Percentiles rank a stretch among this genome's conserved stretches.
phyloP scores from a whole-genome alignment of 2,113 vertebrate genomes.

The Nyctibius bracteatus region DNA sequence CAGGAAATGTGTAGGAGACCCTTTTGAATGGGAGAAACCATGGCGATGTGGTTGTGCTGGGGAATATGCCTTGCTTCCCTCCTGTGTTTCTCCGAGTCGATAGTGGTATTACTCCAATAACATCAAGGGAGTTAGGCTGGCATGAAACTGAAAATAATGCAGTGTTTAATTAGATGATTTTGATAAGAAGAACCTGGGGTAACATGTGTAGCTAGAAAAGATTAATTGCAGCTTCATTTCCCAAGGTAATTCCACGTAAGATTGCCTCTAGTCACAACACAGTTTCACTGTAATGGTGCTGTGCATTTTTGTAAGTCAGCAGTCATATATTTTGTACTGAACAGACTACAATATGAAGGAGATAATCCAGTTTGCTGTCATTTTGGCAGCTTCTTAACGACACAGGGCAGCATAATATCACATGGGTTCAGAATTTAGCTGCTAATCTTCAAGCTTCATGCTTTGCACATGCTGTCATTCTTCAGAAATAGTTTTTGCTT shows the following conservation, averaged over 20 bases:
- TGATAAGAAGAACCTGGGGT: constrained; percentile 8
- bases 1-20: background rate
- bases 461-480: background rate
- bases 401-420: background rate
- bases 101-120: background rate
- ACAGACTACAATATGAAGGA: constrained; percentile 26
- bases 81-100: background rate
- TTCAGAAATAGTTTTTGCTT: constrained; percentile 42
- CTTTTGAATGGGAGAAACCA: background rate
- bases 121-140: background rate
- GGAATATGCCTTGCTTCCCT: background rate
- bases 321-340: constrained; percentile 43
- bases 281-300: background rate
- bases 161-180: constrained; percentile 22
- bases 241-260: background rate
- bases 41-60: background rate
- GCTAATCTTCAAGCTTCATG: background rate
- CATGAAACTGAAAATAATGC: constrained; percentile 14
- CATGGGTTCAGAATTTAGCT: constrained; percentile 6
- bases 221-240: constrained; percentile 44
- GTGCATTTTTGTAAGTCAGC: background rate
- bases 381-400: constrained; percentile 39
- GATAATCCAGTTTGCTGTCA: constrained; percentile 36
- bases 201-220: constrained; percentile 5
- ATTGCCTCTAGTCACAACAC: constrained; percentile 19